Evolutionary conservation across 2,113 vertebrate species (phyloP), one percentile per base, ranked within the genome.

Genomic region (Bubo bubo): DNA sequence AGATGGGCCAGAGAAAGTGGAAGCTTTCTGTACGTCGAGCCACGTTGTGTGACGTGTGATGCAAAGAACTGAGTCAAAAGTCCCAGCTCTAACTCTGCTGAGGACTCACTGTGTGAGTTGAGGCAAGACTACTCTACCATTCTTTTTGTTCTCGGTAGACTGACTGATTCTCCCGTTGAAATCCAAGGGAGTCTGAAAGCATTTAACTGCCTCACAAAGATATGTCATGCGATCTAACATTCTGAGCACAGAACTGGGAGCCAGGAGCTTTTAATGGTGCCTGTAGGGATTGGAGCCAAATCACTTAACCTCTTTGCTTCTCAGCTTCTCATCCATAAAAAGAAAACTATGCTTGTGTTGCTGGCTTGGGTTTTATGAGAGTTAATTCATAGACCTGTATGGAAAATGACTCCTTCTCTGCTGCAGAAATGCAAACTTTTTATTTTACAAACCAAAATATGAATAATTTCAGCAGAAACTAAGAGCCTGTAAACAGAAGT

Each of bases 291-390:
- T 93, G 94, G 35, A 96, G 97, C 91, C 96, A 97, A 97, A 95
- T 97, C 96, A 95, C 94, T 97, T 97, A 97, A 97, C 95, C 97
- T 97, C 93, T 97, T 97, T 97, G 96, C 96, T 96, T 97, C 97
- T 95, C 67, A 35, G 94, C 97, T 97, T 95, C 95, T 97, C 89
- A 96, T 94, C 96, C 95, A 96, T 97, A 97, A 97, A 97, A 97
- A 96, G 93, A 94, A 96, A 97, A 97, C 96, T 97, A 96, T 95
- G 95, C 94, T 86, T 43, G 62, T 83, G 87, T 80, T 79, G 93
- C 93, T 93, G 84, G 93, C 89, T 79, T 77, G 55, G 77, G 84
- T 95, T 96, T 96, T 95, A 95, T 94, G 94, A 90, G 97, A 95
- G 89, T 96, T 97, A 97, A 95, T 95, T 96, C 94, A 90, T 67